Evolutionary conservation across 1,140 invertebrate genomes (phyloP), one percentile per base, ranked within the genome.

Genomic region (Ceratina calcarata): DNA sequence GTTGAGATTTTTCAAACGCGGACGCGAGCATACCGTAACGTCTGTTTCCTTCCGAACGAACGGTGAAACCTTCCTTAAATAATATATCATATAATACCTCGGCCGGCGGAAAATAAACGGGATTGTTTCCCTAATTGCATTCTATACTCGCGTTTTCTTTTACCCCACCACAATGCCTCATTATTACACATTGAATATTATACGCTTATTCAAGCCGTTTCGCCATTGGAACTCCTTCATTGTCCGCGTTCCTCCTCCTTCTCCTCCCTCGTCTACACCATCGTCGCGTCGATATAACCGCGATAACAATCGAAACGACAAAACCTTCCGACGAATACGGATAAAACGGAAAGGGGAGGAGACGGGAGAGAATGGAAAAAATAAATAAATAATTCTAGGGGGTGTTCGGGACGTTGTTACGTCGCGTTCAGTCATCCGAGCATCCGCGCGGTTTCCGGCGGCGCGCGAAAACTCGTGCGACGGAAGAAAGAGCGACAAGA

Each of bases 111-210:
- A 77, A 77, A 77, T 69, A 68, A 70, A 70, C 66, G 57, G 45
- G 49, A 70, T 77, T 77, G 75, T 77, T 69, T 77, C 75, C 75
- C 75, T 77, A 77, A 77, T 77, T 77, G 75, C 66, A 77, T 77
- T 77, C 75, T 70, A 61, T 61, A 60, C 24, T 16, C 45, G 57
- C 75, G 55, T 62, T 77, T 77, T 70, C 57, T 70, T 77, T 77
- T 51, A 27, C 53, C 61, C 37, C 18, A 1, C 37, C 22, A 77
- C 66, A 77, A 77, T 77, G 67, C 75, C 22, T 77, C 55, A 70
- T 77, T 77, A 70, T 77, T 69, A 60, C 66, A 69, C 75, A 69
- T 60, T 60, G 55, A 77, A 77, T 77, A 70, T 70, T 70, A 58
- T 68, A 69, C 58, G 60, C 53, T 67, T 57, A 51, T 74, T 74